Evolutionary conservation across 1,140 invertebrate species (phyloP).

Genomic region (Lordiphosa collinella): DNA sequence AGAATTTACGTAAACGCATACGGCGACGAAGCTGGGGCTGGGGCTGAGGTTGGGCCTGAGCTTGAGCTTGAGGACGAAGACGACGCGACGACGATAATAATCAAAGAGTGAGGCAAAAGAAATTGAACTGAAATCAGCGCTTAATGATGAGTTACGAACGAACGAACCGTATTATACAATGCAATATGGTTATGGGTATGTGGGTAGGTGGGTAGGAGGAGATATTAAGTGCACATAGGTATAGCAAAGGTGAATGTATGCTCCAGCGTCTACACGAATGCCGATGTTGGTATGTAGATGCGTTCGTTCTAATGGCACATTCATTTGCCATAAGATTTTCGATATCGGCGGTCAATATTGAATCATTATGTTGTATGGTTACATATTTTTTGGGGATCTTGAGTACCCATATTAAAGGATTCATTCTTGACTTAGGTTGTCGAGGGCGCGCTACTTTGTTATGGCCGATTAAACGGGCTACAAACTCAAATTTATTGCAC

Average conservation of each 20-base stretch:
- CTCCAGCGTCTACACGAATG: constrained; percentile 33
- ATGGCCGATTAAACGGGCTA: no score
- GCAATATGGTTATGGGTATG: constrained; percentile 41
- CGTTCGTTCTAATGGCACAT: no score
- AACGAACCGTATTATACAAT: constrained; percentile 40
- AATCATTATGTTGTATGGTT: no score
- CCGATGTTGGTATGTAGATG: not conserved
- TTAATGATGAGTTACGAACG: constrained; percentile 71
- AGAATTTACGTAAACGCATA: constrained; percentile 56
- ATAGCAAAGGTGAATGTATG: not conserved
- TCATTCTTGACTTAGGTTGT: no score
- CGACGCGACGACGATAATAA: constrained; percentile 53
- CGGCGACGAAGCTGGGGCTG: constrained; percentile 20
- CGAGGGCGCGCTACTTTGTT: no score
- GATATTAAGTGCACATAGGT: constrained; percentile 7
- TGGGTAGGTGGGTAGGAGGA: constrained; percentile 10
- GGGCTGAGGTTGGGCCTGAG: constrained; percentile 9
- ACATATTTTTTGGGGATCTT: no score
- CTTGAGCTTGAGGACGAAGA: constrained; percentile 7
- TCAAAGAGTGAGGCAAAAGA: constrained; percentile 45
- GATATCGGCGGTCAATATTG: no score
- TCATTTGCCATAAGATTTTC: no score
- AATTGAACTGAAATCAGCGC: constrained; percentile 67
- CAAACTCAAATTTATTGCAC: no score
- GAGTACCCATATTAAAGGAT: no score